phyloP scores from a whole-genome alignment of 2,797 vertebrate genomes.

The Enteromius viviparus region DNA sequence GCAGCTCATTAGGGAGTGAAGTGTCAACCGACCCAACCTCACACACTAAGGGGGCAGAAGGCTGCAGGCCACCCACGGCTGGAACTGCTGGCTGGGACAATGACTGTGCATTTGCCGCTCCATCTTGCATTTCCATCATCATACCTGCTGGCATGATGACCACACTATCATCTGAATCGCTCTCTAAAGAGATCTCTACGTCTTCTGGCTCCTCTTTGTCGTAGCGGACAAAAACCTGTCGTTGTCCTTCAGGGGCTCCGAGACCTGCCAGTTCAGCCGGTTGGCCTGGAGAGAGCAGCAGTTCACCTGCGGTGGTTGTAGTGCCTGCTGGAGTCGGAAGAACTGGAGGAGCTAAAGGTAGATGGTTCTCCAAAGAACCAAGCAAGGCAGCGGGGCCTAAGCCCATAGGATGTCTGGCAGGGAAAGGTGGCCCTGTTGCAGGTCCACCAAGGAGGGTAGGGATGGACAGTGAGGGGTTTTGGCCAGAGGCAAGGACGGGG shows the following conservation, averaged over 20 bases:
- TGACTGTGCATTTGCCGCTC: constrained; percentile 55
- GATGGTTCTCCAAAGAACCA: constrained; percentile 75
- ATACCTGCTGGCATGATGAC: constrained; percentile 90
- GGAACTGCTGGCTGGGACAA: constrained; percentile 55
- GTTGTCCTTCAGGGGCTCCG: constrained; percentile 75
- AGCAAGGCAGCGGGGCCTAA: constrained; percentile 76
- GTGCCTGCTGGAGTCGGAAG: constrained; percentile 64
- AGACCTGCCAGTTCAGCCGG: constrained; percentile 67
- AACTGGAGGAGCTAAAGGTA: constrained; percentile 70
- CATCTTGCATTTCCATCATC: constrained; percentile 71
- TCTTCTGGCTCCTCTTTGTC: constrained; percentile 89
- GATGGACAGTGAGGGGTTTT: constrained; percentile 70
- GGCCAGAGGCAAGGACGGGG: constrained; percentile 65
- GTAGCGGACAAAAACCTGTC: constrained; percentile 87
- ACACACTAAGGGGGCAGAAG: constrained; percentile 48
- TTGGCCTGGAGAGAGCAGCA: constrained; percentile 75
- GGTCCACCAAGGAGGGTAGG: constrained; percentile 78
- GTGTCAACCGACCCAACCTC: constrained; percentile 65
- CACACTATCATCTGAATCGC: constrained; percentile 91
- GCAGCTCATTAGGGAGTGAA: constrained; percentile 66
- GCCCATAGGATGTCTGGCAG: constrained; percentile 73
- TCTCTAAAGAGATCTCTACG: constrained; percentile 90
- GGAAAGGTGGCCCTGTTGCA: constrained; percentile 67
- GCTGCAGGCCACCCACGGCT: constrained; percentile 31
- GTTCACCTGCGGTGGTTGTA: constrained; percentile 66